Conservation (phyloP, 2,113 vertebrate genomes). For the Ceyx margarethae region DNA sequence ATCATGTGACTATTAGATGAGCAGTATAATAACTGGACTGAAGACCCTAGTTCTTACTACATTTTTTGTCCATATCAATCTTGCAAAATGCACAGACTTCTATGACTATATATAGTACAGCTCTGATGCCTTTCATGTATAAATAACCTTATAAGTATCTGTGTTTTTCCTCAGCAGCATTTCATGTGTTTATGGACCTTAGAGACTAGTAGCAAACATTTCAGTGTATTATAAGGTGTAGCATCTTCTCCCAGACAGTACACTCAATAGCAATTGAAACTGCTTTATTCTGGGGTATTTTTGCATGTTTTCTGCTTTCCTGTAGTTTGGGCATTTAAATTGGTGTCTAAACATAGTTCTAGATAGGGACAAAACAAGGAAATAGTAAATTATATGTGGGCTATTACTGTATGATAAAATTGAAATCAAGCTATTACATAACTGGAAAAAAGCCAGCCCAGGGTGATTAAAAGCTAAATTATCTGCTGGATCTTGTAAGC, state of each 20-base stretch:
- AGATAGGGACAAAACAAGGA: accelerated
- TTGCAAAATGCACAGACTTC: neutral
- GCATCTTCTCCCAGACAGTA: neutral
- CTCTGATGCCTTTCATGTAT: neutral
- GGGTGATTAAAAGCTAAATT: neutral
- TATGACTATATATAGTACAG: neutral
- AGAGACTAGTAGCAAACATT: neutral
- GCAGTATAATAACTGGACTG: neutral
- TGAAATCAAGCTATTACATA: neutral
- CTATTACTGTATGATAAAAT: neutral
- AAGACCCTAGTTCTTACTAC: neutral
- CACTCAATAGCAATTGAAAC: neutral
- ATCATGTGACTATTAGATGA: neutral
- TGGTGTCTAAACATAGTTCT: neutral
- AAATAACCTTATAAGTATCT: neutral
- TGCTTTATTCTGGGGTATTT: neutral
- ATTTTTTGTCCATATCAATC: neutral
- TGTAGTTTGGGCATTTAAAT: neutral
- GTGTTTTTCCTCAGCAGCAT: neutral
- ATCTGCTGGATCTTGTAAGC: neutral
- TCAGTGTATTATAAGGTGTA: neutral
- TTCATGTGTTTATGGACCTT: neutral
- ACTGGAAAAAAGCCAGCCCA: neutral
- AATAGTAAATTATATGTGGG: neutral
- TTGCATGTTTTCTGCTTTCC: neutral